Conservation (phyloP, 1,140 invertebrate genomes). For the Wiebesia pumilae region DNA sequence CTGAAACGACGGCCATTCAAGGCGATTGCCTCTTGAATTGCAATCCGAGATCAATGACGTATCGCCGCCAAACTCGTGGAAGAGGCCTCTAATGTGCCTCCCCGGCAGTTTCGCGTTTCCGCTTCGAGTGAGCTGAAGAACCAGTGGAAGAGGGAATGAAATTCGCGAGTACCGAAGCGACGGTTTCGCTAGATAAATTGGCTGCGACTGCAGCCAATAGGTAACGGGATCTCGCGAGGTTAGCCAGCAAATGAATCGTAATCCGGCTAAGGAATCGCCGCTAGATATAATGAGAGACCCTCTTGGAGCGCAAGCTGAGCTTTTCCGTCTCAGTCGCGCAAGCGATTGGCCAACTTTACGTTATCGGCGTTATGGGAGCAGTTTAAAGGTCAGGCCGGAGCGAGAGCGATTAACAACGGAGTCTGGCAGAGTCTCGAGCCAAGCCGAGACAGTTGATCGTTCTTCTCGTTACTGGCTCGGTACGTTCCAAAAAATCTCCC, state of each 20-base stretch:
- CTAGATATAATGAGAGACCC: neutral
- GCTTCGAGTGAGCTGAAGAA: no score
- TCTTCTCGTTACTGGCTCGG: neutral
- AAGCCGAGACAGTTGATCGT: slow-evolving; percentile 21
- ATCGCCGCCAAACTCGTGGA: no score
- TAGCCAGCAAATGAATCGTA: no score
- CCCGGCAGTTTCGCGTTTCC: no score
- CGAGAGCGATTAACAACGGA: slow-evolving; percentile 33
- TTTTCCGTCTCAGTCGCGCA: neutral
- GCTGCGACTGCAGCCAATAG: no score
- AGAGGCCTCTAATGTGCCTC: no score
- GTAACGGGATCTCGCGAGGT: no score
- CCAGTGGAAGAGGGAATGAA: neutral
- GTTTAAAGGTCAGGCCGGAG: slow-evolving; percentile 46
- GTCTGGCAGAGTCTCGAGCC: neutral
- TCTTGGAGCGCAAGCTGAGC: neutral
- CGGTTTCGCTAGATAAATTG: no score
- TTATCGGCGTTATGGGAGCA: slow-evolving; percentile 47
- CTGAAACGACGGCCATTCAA: neutral
- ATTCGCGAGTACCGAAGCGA: no score
- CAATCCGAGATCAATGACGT: neutral
- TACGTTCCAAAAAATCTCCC: slow-evolving; percentile 20
- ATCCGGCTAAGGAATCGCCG: no score
- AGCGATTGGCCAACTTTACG: slow-evolving; percentile 31
- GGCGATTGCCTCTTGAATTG: no score